Evolutionary conservation across 2,888 invertebrate species (phyloP), one percentile per base, ranked within the genome.

Genomic region (Ecliptopera silaceata): DNA sequence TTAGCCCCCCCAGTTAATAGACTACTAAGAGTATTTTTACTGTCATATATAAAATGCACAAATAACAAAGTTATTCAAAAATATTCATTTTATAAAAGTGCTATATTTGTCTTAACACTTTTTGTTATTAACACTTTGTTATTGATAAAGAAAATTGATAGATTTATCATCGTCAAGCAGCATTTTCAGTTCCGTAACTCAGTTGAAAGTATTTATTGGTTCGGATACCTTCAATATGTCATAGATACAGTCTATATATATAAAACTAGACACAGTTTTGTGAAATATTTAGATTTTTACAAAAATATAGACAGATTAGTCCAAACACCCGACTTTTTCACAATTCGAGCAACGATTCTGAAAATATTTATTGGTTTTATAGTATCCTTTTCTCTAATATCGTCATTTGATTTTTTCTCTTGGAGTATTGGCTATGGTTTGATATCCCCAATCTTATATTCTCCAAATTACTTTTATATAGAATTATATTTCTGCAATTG

Each of bases 391-490:
- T 8, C 39, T 3, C 17, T 42, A 3, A 26, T 15, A 0, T 15
- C n/a, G 6, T 6, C 12, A 5, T 34, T 64, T 15, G 68, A 73
- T 45, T 65, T 59, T 11, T 3, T 18, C 0, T 10, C 45, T 6
- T 73, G 66, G 66, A 1, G 26, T 1, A 12, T 11, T 4, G 36
- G 44, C 0, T 61, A 36, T 2, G 60, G 59, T 0, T 65, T 52
- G 49, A 2, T 43, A 4, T 0, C 17, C 0, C 46, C 64, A 0
- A 53, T 46, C 0, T 42, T 69, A 1, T 68, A 66, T 34, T 20
- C 57, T 1, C 11, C 65, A 3, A 69, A 68, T 49, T 69, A 71
- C 17, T 31, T 72, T 0, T 71, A 66, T 59, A 52, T 61, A 70
- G 1, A 72, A 63, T 48, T 54, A 52, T 38, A 15, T 73, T 2